These are phyloP conservation scores for Notamacropus eugenii DNA, from an alignment of 2,797 vertebrate species.

Conservation along the genomic window DNA sequence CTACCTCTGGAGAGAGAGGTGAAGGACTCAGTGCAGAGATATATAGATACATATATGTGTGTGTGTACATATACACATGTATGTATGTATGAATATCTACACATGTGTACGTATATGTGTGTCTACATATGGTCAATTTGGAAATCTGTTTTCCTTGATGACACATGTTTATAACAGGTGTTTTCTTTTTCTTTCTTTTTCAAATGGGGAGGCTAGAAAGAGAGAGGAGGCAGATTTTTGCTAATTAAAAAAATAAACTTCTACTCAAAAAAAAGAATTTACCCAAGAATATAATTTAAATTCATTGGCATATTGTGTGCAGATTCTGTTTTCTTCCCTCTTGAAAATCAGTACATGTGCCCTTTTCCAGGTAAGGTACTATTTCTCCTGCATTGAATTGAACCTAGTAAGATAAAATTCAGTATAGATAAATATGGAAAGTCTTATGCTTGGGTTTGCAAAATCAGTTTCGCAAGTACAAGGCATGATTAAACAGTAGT, in stretches of 20 bases:
- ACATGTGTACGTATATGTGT: too few relatives aligned
- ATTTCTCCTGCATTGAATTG: not conserved
- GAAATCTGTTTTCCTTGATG: not conserved
- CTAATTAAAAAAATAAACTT: not conserved
- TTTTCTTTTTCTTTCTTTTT: not conserved
- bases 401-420: not conserved
- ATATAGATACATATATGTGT: too few relatives aligned
- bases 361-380: not conserved
- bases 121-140: not conserved
- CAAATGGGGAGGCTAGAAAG: not conserved
- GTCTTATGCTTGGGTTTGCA: not conserved
- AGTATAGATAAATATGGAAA: not conserved
- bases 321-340: not conserved
- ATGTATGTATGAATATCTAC: too few relatives aligned
- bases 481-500: not conserved
- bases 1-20: too few relatives aligned
- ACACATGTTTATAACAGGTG: not conserved
- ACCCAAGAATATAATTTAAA: not conserved
- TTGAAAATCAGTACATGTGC: not conserved
- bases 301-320: not conserved
- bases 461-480: not conserved
- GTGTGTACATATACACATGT: too few relatives aligned
- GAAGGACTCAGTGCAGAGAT: too few relatives aligned
- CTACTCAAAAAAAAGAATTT: too few relatives aligned
- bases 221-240: not conserved